Conservation (phyloP, 2,797 vertebrate genomes). For the Lates japonicus region DNA sequence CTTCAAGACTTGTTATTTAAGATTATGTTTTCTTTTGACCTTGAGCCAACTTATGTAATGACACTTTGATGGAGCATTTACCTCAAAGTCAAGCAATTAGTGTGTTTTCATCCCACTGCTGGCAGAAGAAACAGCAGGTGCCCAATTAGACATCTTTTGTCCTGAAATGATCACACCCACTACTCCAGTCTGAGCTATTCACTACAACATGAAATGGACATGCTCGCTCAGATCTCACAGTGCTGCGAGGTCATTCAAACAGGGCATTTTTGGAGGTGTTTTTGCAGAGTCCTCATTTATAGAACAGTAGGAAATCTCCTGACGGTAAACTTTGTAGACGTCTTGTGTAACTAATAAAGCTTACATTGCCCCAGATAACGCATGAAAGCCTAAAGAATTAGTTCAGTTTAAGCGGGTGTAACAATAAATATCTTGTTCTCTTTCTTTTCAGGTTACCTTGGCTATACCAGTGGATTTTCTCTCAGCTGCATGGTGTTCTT, state of each 20-base stretch:
- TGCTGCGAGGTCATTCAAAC: conserved; percentile 18
- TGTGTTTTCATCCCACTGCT: conserved; percentile 38
- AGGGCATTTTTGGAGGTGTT: conserved; percentile 2
- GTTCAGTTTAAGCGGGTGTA: background rate
- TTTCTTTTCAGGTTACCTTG: conserved; percentile 92
- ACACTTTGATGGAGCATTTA: conserved; percentile 25
- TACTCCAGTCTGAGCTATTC: conserved; percentile 13
- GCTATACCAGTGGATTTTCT: conserved; percentile 97
- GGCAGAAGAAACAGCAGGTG: conserved; percentile 46
- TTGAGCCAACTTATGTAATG: conserved; percentile 24
- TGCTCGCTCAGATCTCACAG: conserved; percentile 12
- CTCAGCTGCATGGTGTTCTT: conserved; percentile 99
- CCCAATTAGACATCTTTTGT: conserved; percentile 43
- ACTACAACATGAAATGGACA: conserved; percentile 28
- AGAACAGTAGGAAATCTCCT: background rate
- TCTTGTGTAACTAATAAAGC: conserved; percentile 21
- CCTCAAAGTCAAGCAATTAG: conserved; percentile 56
- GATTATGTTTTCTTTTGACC: conserved; percentile 20
- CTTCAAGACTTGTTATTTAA: conserved; percentile 1
- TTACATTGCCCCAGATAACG: conserved; percentile 7
- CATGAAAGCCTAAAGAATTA: background rate
- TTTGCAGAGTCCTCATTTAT: conserved; percentile 15
- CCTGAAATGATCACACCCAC: conserved; percentile 19
- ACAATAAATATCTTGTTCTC: conserved; percentile 7
- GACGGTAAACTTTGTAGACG: conserved; percentile 2